Evolutionary conservation across 2,113 vertebrate genomes (phyloP), one percentile per base, ranked within the genome.

Genomic region (Ovis canadensis): DNA sequence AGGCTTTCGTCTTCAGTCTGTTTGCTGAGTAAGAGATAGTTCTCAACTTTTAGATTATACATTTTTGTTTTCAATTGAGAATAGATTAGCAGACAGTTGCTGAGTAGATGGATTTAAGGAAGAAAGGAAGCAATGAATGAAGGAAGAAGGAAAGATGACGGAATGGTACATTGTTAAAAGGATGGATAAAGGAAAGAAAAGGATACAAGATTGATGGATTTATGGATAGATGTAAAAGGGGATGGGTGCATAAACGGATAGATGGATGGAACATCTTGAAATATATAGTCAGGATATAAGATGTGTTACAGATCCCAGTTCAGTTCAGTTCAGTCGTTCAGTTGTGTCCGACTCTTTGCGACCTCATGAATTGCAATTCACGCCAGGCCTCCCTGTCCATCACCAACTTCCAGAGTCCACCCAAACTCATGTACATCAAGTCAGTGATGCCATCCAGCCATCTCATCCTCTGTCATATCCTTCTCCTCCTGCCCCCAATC

Each of bases 141-240:
- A 67, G 81, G 36, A 83, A 83, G 87, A 83, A 59, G 21, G 21
- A 67, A 84, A 83, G 64, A 88, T n/a, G 64, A 45, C 60, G 27
- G 29, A 84, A 62, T 77, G 95, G 19, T 74, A 84, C 62, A 59
- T 40, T 55, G 71, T 80, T 83, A 43, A 87, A 84, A 48, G 1
- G 1, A 7, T 54, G 50, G 40, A 86, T 21, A 36, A 27, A 54
- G 91, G 11, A n/a, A 82, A 82, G 31, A 6, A 74, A 87, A 45
- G 5, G 12, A 25, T 57, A 6, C 7, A 50, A 88, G 31, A 7
- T 54, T 10, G n/a, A 16, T 60, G 78, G 85, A 87, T 16, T 86
- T 10, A 55, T 11, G 19, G 5, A 31, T 29, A 54, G 4, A 71
- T 45, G 23, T 59, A 5, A 6, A 31, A 13, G 0, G 0, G 81